Evolutionary conservation across 92 coral and sea anemone species (phyloP), one percentile per base, ranked within the genome.

Genomic region (Epizoanthus ramosus): DNA sequence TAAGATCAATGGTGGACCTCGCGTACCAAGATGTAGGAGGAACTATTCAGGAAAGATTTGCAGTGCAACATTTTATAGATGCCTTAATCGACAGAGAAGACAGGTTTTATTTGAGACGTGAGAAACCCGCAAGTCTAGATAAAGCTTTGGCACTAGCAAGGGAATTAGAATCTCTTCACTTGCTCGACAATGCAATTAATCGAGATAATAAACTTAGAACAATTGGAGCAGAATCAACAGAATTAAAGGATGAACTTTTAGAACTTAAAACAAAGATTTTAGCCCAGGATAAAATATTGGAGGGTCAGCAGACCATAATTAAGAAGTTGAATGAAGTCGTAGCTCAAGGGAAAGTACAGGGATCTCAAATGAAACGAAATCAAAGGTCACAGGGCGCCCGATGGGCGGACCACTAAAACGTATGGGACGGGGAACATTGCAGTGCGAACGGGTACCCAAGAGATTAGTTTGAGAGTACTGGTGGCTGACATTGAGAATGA

Each of bases 391-490:
- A 69, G 67, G 73, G 83, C n/a, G n/a, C 86, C 80, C 23, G 86
- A 70, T 21, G 79, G 86, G 15, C 58, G 35, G 45, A 71, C 1
- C 12, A 31, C 53, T 47, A 70, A 70, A 37, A 70, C 75, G 0
- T 35, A 70, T 8, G 73, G 53, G 39, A 31, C 8, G 4, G 61
- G 79, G 19, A 45, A 39, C 28, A 22, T 71, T 50, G 7, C 72
- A 14, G 75, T 87, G 64, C 50, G 58, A 37, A 83, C 63, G 13
- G 90, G 90, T 53, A 79, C 80, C 50, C 89, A 85, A 21, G 84
- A 85, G 28, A 50, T 79, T 16, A 71, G 9, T 31, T 12, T 79
- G 12, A 85, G 75, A 28, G 85, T 85, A 25, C 60, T 79, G 79
- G 85, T 85, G 21, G 85, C 85, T 8, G 80, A 68, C 64, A 85